phyloP scores from a whole-genome alignment of 2,113 vertebrate species.

The Rhinolophus sinicus region DNA sequence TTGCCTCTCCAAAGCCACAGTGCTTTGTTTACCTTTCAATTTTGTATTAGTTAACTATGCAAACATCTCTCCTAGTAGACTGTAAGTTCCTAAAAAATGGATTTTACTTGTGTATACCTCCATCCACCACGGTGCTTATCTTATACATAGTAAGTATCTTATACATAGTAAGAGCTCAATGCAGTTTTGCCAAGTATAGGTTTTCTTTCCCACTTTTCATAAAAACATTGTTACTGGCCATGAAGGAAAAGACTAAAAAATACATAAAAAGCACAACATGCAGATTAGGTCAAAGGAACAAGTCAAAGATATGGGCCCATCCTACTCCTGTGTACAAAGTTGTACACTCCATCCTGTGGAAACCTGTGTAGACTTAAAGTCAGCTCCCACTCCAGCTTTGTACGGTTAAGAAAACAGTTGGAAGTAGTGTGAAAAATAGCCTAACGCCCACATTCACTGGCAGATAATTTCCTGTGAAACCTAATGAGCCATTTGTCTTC shows the following conservation, averaged over 20 bases:
- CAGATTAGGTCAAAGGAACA: constrained; percentile 27
- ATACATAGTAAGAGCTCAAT: background rate
- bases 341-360: background rate
- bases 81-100: background rate
- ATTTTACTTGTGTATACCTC: background rate
- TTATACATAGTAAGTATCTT: background rate
- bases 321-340: background rate
- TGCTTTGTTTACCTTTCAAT: background rate
- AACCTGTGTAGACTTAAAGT: background rate
- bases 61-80: background rate
- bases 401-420: background rate
- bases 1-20: background rate
- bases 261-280: background rate
- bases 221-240: background rate
- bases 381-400: background rate
- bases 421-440: constrained; percentile 32
- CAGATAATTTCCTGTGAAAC: constrained; percentile 37
- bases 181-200: background rate
- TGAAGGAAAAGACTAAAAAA: background rate
- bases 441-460: background rate
- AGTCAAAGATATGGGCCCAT: background rate
- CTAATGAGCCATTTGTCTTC: constrained; percentile 13
- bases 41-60: constrained; percentile 11
- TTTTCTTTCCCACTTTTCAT: constrained; percentile 45
- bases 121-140: background rate